Evolutionary conservation across 2,797 vertebrate species (phyloP).

Genomic region (Tenualosa thibaudeaui): DNA sequence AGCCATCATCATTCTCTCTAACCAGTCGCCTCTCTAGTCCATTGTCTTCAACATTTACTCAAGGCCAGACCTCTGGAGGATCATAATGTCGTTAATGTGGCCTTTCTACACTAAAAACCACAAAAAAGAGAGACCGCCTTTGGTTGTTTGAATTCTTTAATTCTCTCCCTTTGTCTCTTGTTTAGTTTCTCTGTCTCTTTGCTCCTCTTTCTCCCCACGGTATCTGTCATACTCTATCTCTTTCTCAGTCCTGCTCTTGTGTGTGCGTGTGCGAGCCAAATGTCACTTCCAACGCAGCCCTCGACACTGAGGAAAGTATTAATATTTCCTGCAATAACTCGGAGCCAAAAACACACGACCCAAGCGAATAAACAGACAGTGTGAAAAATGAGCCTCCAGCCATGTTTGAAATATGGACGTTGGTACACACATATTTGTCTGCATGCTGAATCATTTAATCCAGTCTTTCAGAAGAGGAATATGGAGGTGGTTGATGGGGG

Average conservation of each 20-base stretch:
- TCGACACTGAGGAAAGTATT: slow-evolving; percentile 36
- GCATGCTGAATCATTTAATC: slow-evolving; percentile 69
- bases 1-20: not conserved
- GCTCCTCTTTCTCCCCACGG: slow-evolving; percentile 9
- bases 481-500: slow-evolving; percentile 40
- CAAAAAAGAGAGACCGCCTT: not conserved
- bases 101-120: not conserved
- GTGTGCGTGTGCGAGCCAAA: not conserved
- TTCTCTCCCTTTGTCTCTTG: not conserved
- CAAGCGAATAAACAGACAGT: slow-evolving; percentile 62
- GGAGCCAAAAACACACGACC: slow-evolving; percentile 60
- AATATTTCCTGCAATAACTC: slow-evolving; percentile 64
- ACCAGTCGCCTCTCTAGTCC: not conserved
- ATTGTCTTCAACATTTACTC: slow-evolving; percentile 18
- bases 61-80: not conserved
- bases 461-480: slow-evolving; percentile 59
- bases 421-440: slow-evolving; percentile 68
- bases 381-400: slow-evolving; percentile 67
- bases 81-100: not conserved
- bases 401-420: slow-evolving; percentile 69
- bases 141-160: not conserved
- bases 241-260: not conserved
- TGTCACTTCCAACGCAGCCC: slow-evolving; percentile 24
- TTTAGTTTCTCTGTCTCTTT: too few relatives aligned
- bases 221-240: slow-evolving; percentile 25